Percentiles rank a stretch among this genome's conserved stretches.
Evolutionary conservation across 2,113 vertebrate species (phyloP).

Genomic region (Charina bottae): DNA sequence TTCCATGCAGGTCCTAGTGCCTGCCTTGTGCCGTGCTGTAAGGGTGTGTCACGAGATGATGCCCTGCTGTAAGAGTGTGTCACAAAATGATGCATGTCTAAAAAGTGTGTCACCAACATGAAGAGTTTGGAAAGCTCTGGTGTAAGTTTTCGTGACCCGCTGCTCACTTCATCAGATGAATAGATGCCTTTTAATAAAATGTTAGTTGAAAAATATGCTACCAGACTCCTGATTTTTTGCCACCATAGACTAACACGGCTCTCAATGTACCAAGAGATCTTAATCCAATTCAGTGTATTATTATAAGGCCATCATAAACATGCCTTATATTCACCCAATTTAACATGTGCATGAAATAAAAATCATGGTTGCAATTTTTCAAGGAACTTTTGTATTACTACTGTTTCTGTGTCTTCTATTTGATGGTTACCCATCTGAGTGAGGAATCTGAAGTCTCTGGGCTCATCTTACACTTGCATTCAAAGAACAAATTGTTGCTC

Average conservation of each 20-base stretch:
- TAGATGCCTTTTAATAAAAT: not conserved
- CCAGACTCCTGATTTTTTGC: not conserved
- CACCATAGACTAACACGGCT: not conserved
- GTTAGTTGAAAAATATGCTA: not conserved
- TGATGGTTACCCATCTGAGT: not conserved
- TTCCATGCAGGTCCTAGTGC: too few species aligned
- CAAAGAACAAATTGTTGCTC: not conserved
- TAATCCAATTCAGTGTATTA: not conserved
- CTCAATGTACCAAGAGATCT: not conserved
- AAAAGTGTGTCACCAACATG: too few species aligned
- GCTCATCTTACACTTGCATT: not conserved
- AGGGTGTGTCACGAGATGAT: too few species aligned
- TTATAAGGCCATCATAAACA: not conserved
- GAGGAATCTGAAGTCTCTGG: not conserved
- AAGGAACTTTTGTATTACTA: not conserved
- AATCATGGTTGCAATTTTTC: not conserved
- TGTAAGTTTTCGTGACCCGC: not conserved
- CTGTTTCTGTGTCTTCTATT: not conserved
- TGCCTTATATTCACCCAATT: not conserved
- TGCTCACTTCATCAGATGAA: not conserved
- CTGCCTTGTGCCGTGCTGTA: too few species aligned
- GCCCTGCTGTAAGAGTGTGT: too few species aligned
- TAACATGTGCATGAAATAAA: not conserved
- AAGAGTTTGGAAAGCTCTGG: too few species aligned
- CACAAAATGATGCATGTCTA: too few species aligned